These are phyloP conservation scores for Melanostoma scalare DNA, from an alignment of 2,888 invertebrate species.

Conservation along the genomic window DNA sequence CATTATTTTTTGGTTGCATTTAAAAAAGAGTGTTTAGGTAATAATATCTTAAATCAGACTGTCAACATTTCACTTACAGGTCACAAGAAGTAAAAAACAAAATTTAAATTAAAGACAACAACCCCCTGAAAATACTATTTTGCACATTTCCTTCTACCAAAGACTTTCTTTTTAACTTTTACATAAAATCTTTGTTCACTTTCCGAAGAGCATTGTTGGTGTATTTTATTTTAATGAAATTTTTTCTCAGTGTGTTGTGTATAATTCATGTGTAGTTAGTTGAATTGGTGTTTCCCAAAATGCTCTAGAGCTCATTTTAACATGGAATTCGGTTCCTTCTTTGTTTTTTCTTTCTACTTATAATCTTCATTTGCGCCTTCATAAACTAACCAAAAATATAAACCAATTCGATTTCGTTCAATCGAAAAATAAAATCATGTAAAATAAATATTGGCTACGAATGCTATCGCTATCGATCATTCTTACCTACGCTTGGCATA, in stretches of 20 bases:
- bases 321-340: slow-evolving; percentile 55
- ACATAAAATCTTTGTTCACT: too few relatives aligned
- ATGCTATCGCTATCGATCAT: slow-evolving; percentile 51
- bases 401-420: slow-evolving; percentile 56
- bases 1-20: too few relatives aligned
- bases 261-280: slow-evolving; percentile 36
- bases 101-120: too few relatives aligned
- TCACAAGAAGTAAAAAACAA: too few relatives aligned
- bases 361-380: slow-evolving; percentile 53
- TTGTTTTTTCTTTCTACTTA: slow-evolving; percentile 51
- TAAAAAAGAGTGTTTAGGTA: too few relatives aligned
- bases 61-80: too few relatives aligned
- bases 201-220: slow-evolving; percentile 1
- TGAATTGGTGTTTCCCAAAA: slow-evolving; percentile 61
- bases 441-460: slow-evolving; percentile 14
- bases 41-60: too few relatives aligned
- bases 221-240: slow-evolving; percentile 1
- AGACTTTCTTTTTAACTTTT: neutral
- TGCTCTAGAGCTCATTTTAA: slow-evolving; percentile 47
- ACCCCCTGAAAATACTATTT: too few relatives aligned
- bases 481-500: slow-evolving; percentile 48
- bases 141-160: neutral
- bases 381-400: slow-evolving; percentile 40
- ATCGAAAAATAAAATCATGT: slow-evolving; percentile 35
- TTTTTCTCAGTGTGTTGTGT: slow-evolving; percentile 39